These are phyloP conservation scores for Cyanoramphus novaezelandiae DNA, from an alignment of 2,113 vertebrate species.

Conservation along the genomic window DNA sequence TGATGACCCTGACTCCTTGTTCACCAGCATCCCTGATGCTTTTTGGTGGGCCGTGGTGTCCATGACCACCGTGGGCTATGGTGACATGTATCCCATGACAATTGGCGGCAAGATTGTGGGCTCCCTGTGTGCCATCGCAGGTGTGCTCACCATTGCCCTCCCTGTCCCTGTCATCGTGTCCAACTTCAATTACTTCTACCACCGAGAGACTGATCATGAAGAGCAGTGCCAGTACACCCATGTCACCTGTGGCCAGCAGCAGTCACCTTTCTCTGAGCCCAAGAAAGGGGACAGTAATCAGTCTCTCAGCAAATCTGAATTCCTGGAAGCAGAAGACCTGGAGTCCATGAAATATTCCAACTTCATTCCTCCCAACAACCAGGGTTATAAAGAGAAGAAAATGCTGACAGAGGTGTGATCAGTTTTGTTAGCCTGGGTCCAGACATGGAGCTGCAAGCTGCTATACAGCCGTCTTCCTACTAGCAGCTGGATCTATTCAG, in stretches of 20 bases:
- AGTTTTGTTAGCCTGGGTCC: not conserved
- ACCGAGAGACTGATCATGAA: constrained; percentile 92
- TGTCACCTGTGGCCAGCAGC: constrained; percentile 90
- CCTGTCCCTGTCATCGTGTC: constrained; percentile 94
- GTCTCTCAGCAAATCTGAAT: constrained; percentile 86
- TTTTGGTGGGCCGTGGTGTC: constrained; percentile 98
- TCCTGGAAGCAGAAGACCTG: constrained; percentile 79
- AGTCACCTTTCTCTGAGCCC: constrained; percentile 79
- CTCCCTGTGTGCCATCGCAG: constrained; percentile 91
- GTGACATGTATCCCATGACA: constrained; percentile 95
- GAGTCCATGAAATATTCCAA: constrained; percentile 85
- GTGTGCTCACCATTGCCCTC: constrained; percentile 91
- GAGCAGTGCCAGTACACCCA: constrained; percentile 92
- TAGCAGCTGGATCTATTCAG: constrained; percentile 41
- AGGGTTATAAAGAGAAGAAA: constrained; percentile 80
- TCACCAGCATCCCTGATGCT: constrained; percentile 92
- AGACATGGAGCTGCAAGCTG: not conserved
- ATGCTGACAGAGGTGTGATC: constrained; percentile 91
- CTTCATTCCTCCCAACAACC: constrained; percentile 81
- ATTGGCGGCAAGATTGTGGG: constrained; percentile 96
- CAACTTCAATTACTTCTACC: constrained; percentile 98
- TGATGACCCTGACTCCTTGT: constrained; percentile 86
- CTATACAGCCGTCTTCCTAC: not conserved
- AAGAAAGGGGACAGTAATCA: constrained; percentile 80
- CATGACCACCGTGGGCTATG: constrained; percentile 96